Evolutionary conservation across 2,888 invertebrate species (phyloP).

Genomic region (Drosophila ustulata): DNA sequence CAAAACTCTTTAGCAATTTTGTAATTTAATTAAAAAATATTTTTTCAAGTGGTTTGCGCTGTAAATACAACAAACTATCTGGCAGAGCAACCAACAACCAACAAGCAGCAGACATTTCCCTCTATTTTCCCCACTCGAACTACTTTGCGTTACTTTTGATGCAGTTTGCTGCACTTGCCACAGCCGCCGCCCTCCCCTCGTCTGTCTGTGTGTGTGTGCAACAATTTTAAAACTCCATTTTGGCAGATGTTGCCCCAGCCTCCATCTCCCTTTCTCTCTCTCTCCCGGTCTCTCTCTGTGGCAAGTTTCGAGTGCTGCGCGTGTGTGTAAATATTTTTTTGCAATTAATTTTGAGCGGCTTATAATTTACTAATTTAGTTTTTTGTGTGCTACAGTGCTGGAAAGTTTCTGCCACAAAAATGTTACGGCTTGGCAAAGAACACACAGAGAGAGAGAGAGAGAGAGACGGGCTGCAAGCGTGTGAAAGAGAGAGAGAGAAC

Average conservation of each 20-base stretch:
- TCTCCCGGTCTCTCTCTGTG: constrained; percentile 1
- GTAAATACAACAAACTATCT: constrained; percentile 79
- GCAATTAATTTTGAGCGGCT: constrained; percentile 82
- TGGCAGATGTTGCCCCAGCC: constrained; percentile 49
- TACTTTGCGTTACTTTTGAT: constrained; percentile 60
- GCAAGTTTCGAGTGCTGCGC: constrained; percentile 65
- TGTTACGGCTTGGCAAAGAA: constrained; percentile 62
- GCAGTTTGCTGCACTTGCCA: constrained; percentile 51
- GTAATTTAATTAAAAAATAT: constrained; percentile 82
- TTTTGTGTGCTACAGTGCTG: constrained; percentile 46
- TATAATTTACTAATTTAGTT: constrained; percentile 80
- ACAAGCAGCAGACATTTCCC: constrained; percentile 23
- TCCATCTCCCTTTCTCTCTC: not conserved
- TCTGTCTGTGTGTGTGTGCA: constrained; percentile 37
- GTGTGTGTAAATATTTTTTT: constrained; percentile 81
- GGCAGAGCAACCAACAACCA: constrained; percentile 16
- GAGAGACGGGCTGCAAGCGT: not conserved
- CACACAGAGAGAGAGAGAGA: constrained; percentile 22
- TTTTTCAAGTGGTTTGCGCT: constrained; percentile 80
- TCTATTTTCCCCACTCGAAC: constrained; percentile 31
- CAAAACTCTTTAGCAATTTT: constrained; percentile 78
- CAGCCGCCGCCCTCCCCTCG: not conserved
- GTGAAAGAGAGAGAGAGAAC: not conserved
- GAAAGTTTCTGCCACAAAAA: constrained; percentile 67
- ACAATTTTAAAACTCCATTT: constrained; percentile 79